Conservation (phyloP, 2,113 vertebrate species). For the Pterocles gutturalis region DNA sequence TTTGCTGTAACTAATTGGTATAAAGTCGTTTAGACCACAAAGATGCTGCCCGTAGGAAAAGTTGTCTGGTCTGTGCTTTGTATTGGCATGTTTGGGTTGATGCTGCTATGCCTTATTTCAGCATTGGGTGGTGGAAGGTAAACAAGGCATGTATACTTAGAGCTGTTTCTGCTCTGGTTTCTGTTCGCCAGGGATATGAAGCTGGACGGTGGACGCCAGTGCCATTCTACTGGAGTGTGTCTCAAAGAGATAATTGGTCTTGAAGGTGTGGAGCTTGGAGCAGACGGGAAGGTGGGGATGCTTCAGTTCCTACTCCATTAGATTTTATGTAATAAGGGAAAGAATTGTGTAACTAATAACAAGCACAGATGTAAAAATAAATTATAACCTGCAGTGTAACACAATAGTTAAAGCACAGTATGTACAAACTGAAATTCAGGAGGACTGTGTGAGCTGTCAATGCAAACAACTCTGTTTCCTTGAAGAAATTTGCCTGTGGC, state of each 20-base stretch:
- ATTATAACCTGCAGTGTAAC: not conserved
- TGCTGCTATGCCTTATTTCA: not conserved
- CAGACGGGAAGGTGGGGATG: conserved; percentile 93
- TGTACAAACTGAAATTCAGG: not conserved
- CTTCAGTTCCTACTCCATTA: not conserved
- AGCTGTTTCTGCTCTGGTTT: conserved; percentile 41
- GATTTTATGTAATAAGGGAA: not conserved
- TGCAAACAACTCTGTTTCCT: not conserved
- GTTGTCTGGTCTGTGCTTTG: not conserved
- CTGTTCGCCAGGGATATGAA: conserved; percentile 88
- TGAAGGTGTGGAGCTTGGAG: conserved; percentile 96
- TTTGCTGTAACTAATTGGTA: not conserved
- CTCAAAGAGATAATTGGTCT: conserved; percentile 95
- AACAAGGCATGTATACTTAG: not conserved
- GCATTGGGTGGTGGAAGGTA: not conserved
- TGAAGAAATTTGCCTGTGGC: conserved; percentile 11
- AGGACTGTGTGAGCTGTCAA: not conserved
- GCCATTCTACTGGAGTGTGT: conserved; percentile 89
- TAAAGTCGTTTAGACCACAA: not conserved
- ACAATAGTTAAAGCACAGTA: not conserved
- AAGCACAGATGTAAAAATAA: not conserved
- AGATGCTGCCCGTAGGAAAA: not conserved
- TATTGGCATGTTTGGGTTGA: not conserved
- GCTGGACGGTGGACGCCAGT: conserved; percentile 89
- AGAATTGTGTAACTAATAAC: not conserved